phyloP scores from a whole-genome alignment of 2,888 invertebrate genomes.

The Acholoe squamosa region DNA sequence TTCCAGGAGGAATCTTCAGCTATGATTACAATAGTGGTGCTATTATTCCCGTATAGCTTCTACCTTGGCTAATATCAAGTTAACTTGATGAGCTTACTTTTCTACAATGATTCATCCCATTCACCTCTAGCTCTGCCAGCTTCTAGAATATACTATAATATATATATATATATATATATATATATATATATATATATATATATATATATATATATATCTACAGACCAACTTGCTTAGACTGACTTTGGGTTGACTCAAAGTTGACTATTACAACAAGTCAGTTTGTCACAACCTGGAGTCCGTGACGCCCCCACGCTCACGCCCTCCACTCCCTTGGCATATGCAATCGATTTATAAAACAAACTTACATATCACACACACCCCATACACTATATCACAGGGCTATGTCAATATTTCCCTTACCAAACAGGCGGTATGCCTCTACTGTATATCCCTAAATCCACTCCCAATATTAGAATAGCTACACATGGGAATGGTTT shows the following conservation, averaged over 20 bases:
- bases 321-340: neutral
- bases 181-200: neutral
- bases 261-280: neutral
- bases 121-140: too few species aligned
- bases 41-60: too few species aligned
- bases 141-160: neutral
- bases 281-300: neutral
- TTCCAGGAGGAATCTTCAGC: too few species aligned
- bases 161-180: slow-evolving; percentile 1
- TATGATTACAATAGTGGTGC: too few species aligned
- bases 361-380: neutral
- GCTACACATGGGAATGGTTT: neutral
- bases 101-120: too few species aligned
- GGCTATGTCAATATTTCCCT: slow-evolving; percentile 20
- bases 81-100: too few species aligned
- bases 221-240: too few species aligned
- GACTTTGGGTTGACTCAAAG: neutral
- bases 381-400: neutral
- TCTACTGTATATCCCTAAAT: neutral
- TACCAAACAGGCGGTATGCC: neutral
- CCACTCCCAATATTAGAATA: neutral
- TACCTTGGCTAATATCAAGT: too few species aligned
- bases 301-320: neutral
- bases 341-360: slow-evolving; percentile 11
- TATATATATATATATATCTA: too few species aligned